Evolutionary conservation across 2,113 vertebrate genomes (phyloP), one percentile per base, ranked within the genome.

Genomic region (Strix uralensis): DNA sequence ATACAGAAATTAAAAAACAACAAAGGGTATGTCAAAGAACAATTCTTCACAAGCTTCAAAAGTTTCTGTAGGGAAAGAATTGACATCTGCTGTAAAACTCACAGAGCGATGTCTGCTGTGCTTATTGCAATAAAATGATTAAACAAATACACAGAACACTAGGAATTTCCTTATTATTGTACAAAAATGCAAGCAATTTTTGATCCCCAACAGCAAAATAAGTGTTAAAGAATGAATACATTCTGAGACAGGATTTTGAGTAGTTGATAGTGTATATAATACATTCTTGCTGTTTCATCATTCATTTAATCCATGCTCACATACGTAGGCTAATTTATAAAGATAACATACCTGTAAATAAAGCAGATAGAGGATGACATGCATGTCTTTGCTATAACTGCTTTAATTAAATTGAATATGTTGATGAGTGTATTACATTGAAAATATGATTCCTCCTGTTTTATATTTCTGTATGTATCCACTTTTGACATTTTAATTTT

Each of bases 211-310:
- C 5, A 52, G 1, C 2, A 65, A 58, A 65, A 51, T 25, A 81
- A 29, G 10, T 13, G 2, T 36, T 81, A 51, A 42, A 72, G 55
- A 6, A 14, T 3, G 0, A 77, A 63, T 2, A 2, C 7, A 34
- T 73, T 92, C 72, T 89, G 21, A 91, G 21, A 62, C 3, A 72
- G 42, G 32, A 81, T 49, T 70, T 77, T 62, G 12, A 47, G 8
- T 19, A 34, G 2, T 42, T 84, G 5, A 11, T 89, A 25, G 11
- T 15, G 13, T 19, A 3, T 15, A 13, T 61, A 70, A 46, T 40
- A 57, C 15, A 34, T 42, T 79, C 9, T 77, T 86, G 4, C 12
- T 70, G 2, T 47, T 87, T 87, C 73, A 2, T 81, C 7, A 51
- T 61, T 71, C 3, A 34, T 79, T 82, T 74, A 38, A 32, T 46